Evolutionary conservation across 2,113 vertebrate species (phyloP), one percentile per base, ranked within the genome.

Genomic region (Larimichthys crocea): DNA sequence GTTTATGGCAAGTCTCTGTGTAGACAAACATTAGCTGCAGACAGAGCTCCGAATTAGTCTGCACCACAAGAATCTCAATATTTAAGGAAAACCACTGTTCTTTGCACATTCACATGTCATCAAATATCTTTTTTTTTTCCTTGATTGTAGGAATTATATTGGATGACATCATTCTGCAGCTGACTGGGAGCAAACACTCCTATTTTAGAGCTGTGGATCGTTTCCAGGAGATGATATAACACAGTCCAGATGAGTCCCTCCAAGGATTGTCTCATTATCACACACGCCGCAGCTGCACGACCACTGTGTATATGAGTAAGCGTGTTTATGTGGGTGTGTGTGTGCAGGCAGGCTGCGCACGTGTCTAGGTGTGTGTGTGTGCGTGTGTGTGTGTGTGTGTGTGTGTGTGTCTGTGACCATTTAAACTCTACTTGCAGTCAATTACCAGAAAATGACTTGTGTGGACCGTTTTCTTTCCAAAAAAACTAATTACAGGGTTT

Each of bases 141-240:
- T 87, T 90, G 88, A 91, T 92, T 92, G 84, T 89, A 83, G 86
- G 79, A 90, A 85, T 89, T 91, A 92, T 93, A 90, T 84, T 87
- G 88, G 87, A 90, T 93, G 93, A 93, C 91, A 90, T 93, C 93
- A 93, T 90, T 75, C 86, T 88, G 92, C 93, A 94, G 92, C 93
- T 93, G 91, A 94, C 91, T 82, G 69, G 65, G 81, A 85, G 88
- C 87, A 92, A 90, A 94, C 83, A 84, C 82, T 90, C 87, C 83
- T 87, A 90, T 92, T 92, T 92, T 91, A 89, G 86, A 87, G 87
- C 80, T 17, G 88, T 88, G 92, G 90, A 87, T 44, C 2, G 76
- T 91, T 91, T 92, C 92, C 93, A 92, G 80, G 90, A 79, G 85
- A 94, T 92, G 93, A 91, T 92, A 91, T 92, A 93, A 93, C 85